Evolutionary conservation across 2,888 invertebrate genomes (phyloP), one percentile per base, ranked within the genome.

Genomic region (Oscheius sp.): DNA sequence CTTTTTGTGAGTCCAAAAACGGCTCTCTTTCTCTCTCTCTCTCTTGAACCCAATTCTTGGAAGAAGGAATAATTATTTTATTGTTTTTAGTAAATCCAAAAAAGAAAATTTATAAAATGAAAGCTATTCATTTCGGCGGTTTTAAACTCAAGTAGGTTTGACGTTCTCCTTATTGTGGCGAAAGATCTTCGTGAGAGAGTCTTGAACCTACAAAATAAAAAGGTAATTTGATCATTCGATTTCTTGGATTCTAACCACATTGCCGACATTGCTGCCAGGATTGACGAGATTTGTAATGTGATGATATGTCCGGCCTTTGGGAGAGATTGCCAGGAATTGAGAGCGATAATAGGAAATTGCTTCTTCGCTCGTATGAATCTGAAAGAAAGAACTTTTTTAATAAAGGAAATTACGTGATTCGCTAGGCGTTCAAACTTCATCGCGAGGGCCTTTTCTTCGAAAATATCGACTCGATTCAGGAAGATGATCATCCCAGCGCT

Each of bases 401-500:
- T 8, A 45, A 17, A 17, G 17, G 17, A n/a, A n/a, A n/a, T 69
- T 31, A 76, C 48, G 39, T 78, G 74, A 34, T 46, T 45, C 3
- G 74, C 78, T 6, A 76, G 64, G 48, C 70, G 57, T 20, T 67
- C 65, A 55, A 75, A 78, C 20, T 74, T 71, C 42, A 75, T 76
- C 4, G 72, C 70, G 5, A 71, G 70, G 23, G 75, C 31, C 37
- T 69, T 65, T 45, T 78, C 78, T 8, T 75, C 72, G 63, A 75
- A 78, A 2, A 71, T 70, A 53, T 78, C 78, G 31, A 37, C 31
- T 52, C 75, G 74, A 45, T 76, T 78, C 58, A 75, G 72, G 12
- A 78, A 61, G 0, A 78, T 57, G 20, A 78, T 27, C 52, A 75
- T 73, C 23, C 65, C 66, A 6, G 71, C 65, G 12, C 68, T 50